phyloP scores from a whole-genome alignment of 2,113 vertebrate species.

The Etheostoma cragini region DNA sequence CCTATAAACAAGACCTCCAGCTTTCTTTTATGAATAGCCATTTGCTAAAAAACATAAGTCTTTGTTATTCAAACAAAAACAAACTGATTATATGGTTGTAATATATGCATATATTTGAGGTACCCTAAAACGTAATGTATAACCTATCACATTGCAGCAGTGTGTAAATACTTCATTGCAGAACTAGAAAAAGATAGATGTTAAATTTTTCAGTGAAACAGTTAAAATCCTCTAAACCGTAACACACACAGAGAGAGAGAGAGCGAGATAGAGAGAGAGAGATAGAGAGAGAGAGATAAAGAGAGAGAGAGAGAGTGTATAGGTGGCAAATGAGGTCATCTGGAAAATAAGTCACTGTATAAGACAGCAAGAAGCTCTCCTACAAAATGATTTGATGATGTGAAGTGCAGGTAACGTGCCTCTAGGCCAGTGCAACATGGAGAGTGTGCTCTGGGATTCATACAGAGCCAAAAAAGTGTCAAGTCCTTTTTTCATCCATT shows the following conservation, averaged over 20 bases:
- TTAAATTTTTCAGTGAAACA: background rate
- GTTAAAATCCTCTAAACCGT: background rate
- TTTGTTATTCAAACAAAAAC: background rate
- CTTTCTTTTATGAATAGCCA: background rate
- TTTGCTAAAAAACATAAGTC: slow-evolving; percentile 2
- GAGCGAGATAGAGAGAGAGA: too few relatives aligned
- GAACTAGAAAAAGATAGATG: background rate
- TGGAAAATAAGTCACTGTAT: slow-evolving; percentile 49
- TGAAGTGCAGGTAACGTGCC: slow-evolving; percentile 17
- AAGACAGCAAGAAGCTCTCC: slow-evolving; percentile 41
- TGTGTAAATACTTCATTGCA: background rate
- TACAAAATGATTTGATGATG: slow-evolving; percentile 38
- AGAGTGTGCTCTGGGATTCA: slow-evolving; percentile 24
- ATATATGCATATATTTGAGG: background rate
- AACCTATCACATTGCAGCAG: background rate
- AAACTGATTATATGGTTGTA: background rate
- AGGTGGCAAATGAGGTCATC: slow-evolving; percentile 59
- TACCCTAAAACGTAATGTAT: background rate
- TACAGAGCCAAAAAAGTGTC: slow-evolving; percentile 1
- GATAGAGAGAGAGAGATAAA: too few relatives aligned
- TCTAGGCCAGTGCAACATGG: background rate
- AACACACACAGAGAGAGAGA: background rate
- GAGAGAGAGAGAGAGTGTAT: background rate
- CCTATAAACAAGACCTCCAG: background rate
- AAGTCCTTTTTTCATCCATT: slow-evolving; percentile 2